These are phyloP conservation scores for Cathartes aura DNA, from an alignment of 2,113 vertebrate genomes.

Conservation along the genomic window DNA sequence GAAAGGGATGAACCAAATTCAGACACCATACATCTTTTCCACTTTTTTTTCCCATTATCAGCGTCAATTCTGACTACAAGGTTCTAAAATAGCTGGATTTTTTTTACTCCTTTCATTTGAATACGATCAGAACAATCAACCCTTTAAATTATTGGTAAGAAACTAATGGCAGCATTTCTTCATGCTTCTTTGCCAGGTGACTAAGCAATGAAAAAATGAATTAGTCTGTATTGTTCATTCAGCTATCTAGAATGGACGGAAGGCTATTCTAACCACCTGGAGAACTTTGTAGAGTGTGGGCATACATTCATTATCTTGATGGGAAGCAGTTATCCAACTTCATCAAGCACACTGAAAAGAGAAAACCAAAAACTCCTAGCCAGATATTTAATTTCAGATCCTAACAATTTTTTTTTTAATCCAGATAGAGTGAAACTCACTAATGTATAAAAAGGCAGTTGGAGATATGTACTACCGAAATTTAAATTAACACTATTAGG, in stretches of 20 bases:
- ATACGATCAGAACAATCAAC: neutral
- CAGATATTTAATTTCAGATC: neutral
- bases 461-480: neutral
- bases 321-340: neutral
- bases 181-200: neutral
- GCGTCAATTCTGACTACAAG: neutral
- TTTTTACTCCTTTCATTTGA: neutral
- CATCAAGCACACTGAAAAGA: neutral
- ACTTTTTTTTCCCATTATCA: neutral
- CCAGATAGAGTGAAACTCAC: neutral
- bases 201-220: neutral
- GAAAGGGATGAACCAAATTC: neutral
- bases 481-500: neutral
- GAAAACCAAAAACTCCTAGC: neutral
- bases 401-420: neutral
- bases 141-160: neutral
- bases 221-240: neutral
- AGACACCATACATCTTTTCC: neutral
- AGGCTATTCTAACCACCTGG: neutral
- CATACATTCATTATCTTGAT: neutral
- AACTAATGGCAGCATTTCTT: neutral
- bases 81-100: neutral
- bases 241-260: neutral
- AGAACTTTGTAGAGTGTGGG: neutral
- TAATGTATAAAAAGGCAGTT: neutral